Conservation (phyloP, 2,797 vertebrate species). For the Crossoptilon crossoptilon region DNA sequence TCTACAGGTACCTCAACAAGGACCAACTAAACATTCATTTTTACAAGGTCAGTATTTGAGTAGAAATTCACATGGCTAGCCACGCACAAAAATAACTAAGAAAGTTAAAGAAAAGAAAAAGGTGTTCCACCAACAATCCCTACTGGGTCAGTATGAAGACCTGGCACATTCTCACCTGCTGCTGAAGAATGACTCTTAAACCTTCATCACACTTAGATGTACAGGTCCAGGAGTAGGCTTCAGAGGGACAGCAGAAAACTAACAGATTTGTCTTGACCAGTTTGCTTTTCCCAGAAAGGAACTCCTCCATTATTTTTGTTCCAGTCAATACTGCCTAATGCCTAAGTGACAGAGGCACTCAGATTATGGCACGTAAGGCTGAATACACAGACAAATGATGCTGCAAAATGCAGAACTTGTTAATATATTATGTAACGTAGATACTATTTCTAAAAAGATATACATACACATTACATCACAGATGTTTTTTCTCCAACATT, state of each 20-base stretch:
- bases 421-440: not conserved
- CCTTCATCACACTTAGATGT: not conserved
- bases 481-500: not conserved
- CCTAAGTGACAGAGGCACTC: not conserved
- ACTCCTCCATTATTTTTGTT: not conserved
- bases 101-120: not conserved
- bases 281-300: slow-evolving; percentile 2
- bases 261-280: not conserved
- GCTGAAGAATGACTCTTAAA: not conserved
- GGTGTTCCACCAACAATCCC: not conserved
- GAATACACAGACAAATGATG: slow-evolving; percentile 37
- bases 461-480: not conserved
- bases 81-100: not conserved
- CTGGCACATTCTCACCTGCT: not conserved
- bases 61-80: not conserved
- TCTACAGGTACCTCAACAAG: not conserved
- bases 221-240: not conserved
- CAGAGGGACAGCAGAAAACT: not conserved
- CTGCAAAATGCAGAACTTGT: slow-evolving; percentile 28
- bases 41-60: not conserved
- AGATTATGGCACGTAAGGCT: not conserved
- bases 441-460: not conserved
- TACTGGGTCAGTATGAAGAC: not conserved
- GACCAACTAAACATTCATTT: not conserved
- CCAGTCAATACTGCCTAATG: slow-evolving; percentile 1